Evolutionary conservation across 53 echinoderm and acorn worm species (phyloP).

Genomic region (Temnopleurus reevesii): DNA sequence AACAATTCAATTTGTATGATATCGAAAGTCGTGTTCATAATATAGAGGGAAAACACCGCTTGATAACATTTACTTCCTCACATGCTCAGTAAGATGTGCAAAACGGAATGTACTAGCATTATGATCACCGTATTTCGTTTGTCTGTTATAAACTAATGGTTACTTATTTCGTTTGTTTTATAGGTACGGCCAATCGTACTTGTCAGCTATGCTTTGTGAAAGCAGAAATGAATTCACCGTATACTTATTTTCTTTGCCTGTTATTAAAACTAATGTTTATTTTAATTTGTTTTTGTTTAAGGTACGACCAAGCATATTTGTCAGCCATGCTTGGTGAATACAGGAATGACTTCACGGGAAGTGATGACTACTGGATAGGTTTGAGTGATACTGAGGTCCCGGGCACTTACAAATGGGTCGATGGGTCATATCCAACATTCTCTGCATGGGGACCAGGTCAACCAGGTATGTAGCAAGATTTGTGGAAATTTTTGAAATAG

Average conservation of each 20-base stretch:
- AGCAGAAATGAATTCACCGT: not conserved
- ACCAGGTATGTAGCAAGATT: constrained; percentile 48
- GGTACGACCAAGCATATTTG: constrained; percentile 74
- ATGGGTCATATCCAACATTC: constrained; percentile 69
- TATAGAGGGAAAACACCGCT: too few relatives aligned
- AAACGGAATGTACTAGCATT: too few relatives aligned
- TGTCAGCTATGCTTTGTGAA: too few relatives aligned
- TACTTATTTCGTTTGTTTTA: too few relatives aligned
- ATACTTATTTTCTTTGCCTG: not conserved
- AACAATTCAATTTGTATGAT: too few relatives aligned
- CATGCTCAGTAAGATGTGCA: too few relatives aligned
- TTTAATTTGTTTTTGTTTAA: not conserved
- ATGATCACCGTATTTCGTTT: too few relatives aligned
- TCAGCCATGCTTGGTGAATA: constrained; percentile 70
- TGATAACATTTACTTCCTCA: too few relatives aligned
- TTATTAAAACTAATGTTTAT: too few relatives aligned
- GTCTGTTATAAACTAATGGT: too few relatives aligned
- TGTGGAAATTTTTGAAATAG: not conserved
- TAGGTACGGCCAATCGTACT: too few relatives aligned
- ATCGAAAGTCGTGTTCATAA: too few relatives aligned
- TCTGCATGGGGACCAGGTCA: constrained; percentile 80
- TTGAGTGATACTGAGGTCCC: constrained; percentile 68
- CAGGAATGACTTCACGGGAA: not conserved
- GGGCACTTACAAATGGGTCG: constrained; percentile 86
- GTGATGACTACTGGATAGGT: constrained; percentile 76